phyloP scores from a whole-genome alignment of 2,113 vertebrate species.

The Donacobius atricapilla region DNA sequence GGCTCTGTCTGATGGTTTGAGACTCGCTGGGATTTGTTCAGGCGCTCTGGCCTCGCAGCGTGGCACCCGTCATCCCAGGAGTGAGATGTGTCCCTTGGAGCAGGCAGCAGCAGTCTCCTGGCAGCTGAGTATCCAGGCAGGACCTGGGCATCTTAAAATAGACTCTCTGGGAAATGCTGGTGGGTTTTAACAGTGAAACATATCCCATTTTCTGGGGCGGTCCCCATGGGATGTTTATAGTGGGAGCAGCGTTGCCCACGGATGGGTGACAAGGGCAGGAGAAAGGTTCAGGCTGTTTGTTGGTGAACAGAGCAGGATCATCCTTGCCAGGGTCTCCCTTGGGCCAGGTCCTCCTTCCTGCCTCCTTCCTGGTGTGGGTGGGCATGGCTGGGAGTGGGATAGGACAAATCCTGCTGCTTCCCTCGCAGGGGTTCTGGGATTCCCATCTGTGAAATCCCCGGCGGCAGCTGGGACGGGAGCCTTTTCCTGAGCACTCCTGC shows the following conservation, averaged over 20 bases:
- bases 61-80: rapidly evolving
- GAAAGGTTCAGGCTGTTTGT: not conserved
- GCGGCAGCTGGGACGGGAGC: not conserved
- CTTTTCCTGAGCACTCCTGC: not conserved
- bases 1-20: rapidly evolving
- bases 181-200: not conserved
- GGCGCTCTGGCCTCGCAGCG: rapidly evolving
- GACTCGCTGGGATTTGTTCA: rapidly evolving
- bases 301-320: not conserved
- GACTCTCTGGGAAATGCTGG: not conserved
- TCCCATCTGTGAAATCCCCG: not conserved
- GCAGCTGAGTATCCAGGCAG: not conserved
- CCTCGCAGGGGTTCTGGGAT: not conserved
- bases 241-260: rapidly evolving
- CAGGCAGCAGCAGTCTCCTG: not conserved
- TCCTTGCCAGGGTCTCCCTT: not conserved
- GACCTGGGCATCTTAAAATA: not conserved
- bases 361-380: not conserved
- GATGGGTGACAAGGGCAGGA: rapidly evolving
- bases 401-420: not conserved
- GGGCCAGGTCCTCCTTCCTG: not conserved
- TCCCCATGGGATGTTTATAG: not conserved
- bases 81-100: not conserved
- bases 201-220: not conserved
- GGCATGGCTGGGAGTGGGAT: not conserved